These are phyloP conservation scores for Polietes domitor DNA, from an alignment of 2,888 invertebrate species.

Conservation along the genomic window DNA sequence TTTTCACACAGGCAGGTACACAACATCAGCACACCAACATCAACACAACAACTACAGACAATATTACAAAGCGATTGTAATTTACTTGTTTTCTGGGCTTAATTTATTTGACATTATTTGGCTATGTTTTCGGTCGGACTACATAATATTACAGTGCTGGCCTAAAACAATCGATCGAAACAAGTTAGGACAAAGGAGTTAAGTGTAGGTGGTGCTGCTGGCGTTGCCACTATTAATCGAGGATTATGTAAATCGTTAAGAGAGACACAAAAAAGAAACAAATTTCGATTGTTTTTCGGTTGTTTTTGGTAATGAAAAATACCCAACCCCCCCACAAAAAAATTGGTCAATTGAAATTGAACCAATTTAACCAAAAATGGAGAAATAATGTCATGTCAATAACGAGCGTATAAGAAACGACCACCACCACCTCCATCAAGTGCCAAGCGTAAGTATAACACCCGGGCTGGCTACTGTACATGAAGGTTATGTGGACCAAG, in stretches of 20 bases:
- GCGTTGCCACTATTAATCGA: neutral
- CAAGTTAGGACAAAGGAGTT: constrained; percentile 39
- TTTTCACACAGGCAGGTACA: neutral
- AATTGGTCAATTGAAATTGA: constrained; percentile 29
- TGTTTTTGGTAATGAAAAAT: neutral
- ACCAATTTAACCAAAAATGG: constrained; percentile 32
- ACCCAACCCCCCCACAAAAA: no score
- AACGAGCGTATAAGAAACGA: neutral
- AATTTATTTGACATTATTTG: constrained; percentile 39
- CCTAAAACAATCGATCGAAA: neutral
- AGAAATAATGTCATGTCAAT: constrained; percentile 38
- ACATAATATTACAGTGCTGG: no score
- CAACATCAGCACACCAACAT: neutral
- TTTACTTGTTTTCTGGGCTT: constrained; percentile 29
- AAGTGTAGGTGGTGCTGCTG: constrained; percentile 56
- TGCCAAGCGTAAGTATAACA: no score
- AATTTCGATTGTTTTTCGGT: constrained; percentile 11
- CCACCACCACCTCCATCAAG: no score
- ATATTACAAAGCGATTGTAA: constrained; percentile 35
- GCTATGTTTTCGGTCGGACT: neutral
- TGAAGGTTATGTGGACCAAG: constrained; percentile 15
- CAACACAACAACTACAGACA: neutral
- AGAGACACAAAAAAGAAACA: neutral
- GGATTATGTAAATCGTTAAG: constrained; percentile 26
- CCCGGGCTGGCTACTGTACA: neutral